Conservation (phyloP, 2,888 invertebrate species). For the Drosophila mettleri region DNA sequence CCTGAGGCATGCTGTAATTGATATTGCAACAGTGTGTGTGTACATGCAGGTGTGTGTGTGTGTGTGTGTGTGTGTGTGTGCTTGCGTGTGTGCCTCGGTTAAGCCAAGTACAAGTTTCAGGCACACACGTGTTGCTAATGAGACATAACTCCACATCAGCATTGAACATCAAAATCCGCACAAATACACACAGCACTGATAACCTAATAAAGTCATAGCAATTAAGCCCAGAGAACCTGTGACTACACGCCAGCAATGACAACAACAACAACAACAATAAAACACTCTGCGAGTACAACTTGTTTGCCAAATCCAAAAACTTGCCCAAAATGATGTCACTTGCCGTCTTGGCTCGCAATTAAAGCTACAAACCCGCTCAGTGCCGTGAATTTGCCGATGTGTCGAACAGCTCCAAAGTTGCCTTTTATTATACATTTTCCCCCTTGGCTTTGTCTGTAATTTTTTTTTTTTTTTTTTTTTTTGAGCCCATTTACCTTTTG, state of each 20-base stretch:
- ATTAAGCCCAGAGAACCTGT: slow-evolving; percentile 64
- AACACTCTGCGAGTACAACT: slow-evolving; percentile 60
- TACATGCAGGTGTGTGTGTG: slow-evolving; percentile 57
- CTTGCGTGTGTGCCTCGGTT: slow-evolving; percentile 8
- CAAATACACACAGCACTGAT: slow-evolving; percentile 55
- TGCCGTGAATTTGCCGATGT: slow-evolving; percentile 54
- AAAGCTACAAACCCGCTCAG: slow-evolving; percentile 54
- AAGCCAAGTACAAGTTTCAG: slow-evolving; percentile 43
- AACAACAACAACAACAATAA: slow-evolving; percentile 39
- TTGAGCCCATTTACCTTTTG: slow-evolving; percentile 55
- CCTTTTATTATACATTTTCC: slow-evolving; percentile 64
- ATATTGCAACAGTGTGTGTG: slow-evolving; percentile 69
- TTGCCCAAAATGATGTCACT: slow-evolving; percentile 78
- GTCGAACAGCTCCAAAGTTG: slow-evolving; percentile 33
- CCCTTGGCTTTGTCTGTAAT: slow-evolving; percentile 53
- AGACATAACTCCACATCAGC: slow-evolving; percentile 71
- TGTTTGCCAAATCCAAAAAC: slow-evolving; percentile 71
- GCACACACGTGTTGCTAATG: slow-evolving; percentile 76
- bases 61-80: background rate
- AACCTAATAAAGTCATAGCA: slow-evolving; percentile 79
- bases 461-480: slow-evolving; percentile 29
- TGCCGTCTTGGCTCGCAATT: slow-evolving; percentile 64
- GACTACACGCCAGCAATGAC: slow-evolving; percentile 43
- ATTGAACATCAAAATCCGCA: slow-evolving; percentile 48
- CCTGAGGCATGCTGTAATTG: slow-evolving; percentile 80